Conservation (phyloP, 1,140 invertebrate genomes). For the Brachionus paranguensis region DNA sequence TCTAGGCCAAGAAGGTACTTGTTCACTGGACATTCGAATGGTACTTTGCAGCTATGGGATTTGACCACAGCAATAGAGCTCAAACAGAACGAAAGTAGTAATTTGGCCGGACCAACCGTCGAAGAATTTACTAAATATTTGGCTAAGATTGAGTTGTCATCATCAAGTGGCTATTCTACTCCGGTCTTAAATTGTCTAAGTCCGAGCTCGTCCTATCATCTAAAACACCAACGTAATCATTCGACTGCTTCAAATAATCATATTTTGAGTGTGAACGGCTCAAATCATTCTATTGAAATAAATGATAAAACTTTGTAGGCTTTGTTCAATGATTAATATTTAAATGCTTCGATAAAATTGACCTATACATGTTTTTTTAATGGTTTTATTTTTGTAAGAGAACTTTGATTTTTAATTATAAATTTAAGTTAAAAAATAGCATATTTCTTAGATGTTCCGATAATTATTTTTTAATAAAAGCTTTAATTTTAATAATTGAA, state of each 20-base stretch:
- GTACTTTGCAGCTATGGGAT: constrained; percentile 80
- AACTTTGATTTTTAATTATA: not conserved
- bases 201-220: not conserved
- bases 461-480: not conserved
- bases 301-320: not conserved
- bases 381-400: not conserved
- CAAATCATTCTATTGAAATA: not conserved
- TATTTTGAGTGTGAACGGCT: not conserved
- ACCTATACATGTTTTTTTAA: not conserved
- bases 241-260: not conserved
- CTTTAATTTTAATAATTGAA: not conserved
- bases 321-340: not conserved
- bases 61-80: constrained; percentile 86
- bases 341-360: not conserved
- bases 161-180: not conserved
- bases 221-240: not conserved
- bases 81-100: constrained; percentile 59
- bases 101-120: not conserved
- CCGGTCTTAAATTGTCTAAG: not conserved
- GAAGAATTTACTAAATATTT: constrained; percentile 10
- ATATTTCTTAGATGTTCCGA: not conserved
- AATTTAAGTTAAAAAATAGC: not conserved
- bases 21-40: constrained; percentile 88
- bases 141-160: not conserved
- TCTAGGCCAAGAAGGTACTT: constrained; percentile 81